Evolutionary conservation across 2,113 vertebrate species (phyloP), one percentile per base, ranked within the genome.

Genomic region (Asarcornis scutulata): DNA sequence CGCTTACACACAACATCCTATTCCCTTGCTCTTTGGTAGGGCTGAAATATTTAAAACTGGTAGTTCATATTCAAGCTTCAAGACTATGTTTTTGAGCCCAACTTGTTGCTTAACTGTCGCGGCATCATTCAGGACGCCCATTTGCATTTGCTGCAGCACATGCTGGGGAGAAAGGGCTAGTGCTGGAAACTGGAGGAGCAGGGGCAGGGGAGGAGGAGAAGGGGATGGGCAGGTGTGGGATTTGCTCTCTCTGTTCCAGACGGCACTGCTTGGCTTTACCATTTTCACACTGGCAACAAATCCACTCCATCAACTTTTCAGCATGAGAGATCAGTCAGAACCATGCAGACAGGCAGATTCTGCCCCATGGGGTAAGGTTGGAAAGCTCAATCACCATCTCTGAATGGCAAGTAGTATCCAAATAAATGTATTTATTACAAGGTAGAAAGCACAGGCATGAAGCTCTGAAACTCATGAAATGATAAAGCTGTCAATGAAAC

Each of bases 231-330:
- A 62, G 63, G 4, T 1, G 0, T 40, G 23, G 42, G 32, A 17
- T 12, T 15, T 20, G 4, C 20, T 53, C 44, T 53, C 44, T 23
- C 25, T 27, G 18, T 38, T 79, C 46, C 46, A 29, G 46, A 36
- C 44, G 21, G 6, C 13, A 16, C 15, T 2, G 2, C 5, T 5
- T 17, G 34, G 29, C 23, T 58, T 60, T 40, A 7, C 23, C 27
- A 5, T 0, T 0, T 32, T 38, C 23, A 3, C 11, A 1, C 8
- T 11, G 52, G 4, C 9, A 53, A 11, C 64, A 59, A 22, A n/a
- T 13, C 29, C 3, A 0, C 46, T 56, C 44, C 3, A 1, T 13
- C 17, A 21, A 17, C 4, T 52, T 64, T 64, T 53, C 48, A 15
- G 32, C 23, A 7, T 40, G 42, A 26, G 23, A 42, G 50, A 53